phyloP scores from a whole-genome alignment of 1,140 invertebrate genomes.

The Drosophila fuyamai region DNA sequence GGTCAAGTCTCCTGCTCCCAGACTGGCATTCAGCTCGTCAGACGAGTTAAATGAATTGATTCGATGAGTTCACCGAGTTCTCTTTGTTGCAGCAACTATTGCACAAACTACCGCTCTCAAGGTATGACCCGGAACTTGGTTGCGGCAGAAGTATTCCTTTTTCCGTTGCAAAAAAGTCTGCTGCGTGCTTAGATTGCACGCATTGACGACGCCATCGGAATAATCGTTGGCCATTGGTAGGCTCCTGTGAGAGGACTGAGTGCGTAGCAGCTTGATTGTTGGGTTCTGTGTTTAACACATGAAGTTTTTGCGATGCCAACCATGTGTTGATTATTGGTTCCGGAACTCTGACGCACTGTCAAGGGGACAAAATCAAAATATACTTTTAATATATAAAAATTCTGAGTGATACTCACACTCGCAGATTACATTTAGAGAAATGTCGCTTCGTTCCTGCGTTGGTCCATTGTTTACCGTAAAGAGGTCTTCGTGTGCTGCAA shows the following conservation, averaged over 20 bases:
- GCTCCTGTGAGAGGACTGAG: conserved; percentile 61
- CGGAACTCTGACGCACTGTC: neutral
- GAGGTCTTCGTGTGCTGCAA: conserved; percentile 87
- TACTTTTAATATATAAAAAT: neutral
- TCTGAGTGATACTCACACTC: conserved; percentile 56
- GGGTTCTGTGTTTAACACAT: conserved; percentile 56
- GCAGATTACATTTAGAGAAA: conserved; percentile 58
- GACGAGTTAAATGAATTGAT: conserved; percentile 70
- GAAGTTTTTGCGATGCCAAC: conserved; percentile 54
- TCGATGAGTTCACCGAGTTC: conserved; percentile 59
- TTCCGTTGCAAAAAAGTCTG: conserved; percentile 15
- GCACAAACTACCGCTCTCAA: conserved; percentile 34
- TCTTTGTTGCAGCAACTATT: conserved; percentile 60
- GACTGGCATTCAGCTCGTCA: conserved; percentile 59
- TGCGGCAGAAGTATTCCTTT: neutral
- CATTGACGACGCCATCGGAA: neutral
- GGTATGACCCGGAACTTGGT: conserved; percentile 26
- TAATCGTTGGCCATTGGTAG: conserved; percentile 53
- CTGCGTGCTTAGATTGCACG: conserved; percentile 3
- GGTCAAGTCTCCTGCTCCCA: conserved; percentile 33
- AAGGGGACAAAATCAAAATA: neutral
- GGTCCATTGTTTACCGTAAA: conserved; percentile 62
- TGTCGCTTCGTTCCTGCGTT: conserved; percentile 70
- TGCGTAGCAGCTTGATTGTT: conserved; percentile 43
- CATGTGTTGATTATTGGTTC: conserved; percentile 27